Base-by-base conservation (phyloP, 2,888 invertebrate genomes). In the Pemphredon lugubris region DNA sequence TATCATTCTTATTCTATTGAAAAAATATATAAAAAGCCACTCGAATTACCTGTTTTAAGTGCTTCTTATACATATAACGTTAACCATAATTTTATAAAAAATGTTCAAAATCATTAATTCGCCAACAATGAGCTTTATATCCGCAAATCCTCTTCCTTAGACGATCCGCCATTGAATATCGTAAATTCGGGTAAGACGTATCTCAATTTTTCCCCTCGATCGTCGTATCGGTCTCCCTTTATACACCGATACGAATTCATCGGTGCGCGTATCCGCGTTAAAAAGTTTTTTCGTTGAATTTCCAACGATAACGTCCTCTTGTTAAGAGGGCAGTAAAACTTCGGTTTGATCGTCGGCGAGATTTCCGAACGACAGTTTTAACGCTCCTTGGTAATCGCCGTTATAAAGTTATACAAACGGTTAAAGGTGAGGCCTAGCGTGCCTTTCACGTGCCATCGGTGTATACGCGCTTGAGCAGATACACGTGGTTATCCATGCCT, bases 361-460 rank as follows among this genome's bases (percentile, higher is more conserved):
- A 68, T 59, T 23, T 30, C 9, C 20, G 32, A 48, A 59, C 34
- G 75, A 75, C 58, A 65, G 73, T 66, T 72, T 69, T 57, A 69
- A 73, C 47, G 32, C 54, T 40, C 32, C 14, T 30, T 11, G 44
- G 44, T 67, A 66, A 74, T 69, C 59, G 50, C 54, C 57, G 59
- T 63, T 57, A 42, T 48, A 58, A 53, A 68, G 54, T 60, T 48
- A 63, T 53, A 59, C 45, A 39, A 69, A 47, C 61, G 53, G 67
- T 75, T 69, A 72, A 72, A 75, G 71, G 70, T 64, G 68, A 75
- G 45, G 68, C 39, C n/a, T 68, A 37, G 37, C 50, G 58, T 26
- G 60, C 61, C 76, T 73, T 70, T 73, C 76, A 64, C 75, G 58
- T 26, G 40, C 9, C 39, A 54, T 21, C 23, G 23, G 14, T 32